Percentiles rank a stretch among this genome's conserved stretches.
phyloP scores from a whole-genome alignment of 2,888 invertebrate species.

The Pyrrhia umbra region DNA sequence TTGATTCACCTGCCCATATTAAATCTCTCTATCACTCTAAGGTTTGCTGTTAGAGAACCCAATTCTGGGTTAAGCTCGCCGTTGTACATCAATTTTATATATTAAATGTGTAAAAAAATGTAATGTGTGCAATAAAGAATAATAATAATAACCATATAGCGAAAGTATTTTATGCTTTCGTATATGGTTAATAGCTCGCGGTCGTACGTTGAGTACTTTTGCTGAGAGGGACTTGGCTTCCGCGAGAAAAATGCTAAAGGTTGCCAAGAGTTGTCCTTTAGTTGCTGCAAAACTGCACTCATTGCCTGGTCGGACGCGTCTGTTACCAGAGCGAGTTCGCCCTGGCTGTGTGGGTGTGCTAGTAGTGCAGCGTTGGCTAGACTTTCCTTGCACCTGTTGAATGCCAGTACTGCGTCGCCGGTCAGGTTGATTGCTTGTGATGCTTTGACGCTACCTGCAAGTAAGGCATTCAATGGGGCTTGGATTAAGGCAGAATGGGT shows the following conservation, averaged over 20 bases:
- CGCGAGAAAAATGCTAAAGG: neutral
- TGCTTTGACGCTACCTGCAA: neutral
- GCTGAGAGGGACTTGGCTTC: neutral
- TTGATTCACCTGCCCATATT: no score
- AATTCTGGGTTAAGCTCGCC: no score
- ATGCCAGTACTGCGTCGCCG: neutral
- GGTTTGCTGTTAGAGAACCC: no score
- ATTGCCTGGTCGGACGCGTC: slow-evolving; percentile 10
- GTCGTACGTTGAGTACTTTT: slow-evolving; percentile 5
- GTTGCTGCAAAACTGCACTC: slow-evolving; percentile 3
- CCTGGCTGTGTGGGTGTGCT: slow-evolving; percentile 5
- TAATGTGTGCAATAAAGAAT: no score
- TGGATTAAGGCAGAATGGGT: neutral
- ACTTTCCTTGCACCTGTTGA: slow-evolving; percentile 7
- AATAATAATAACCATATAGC: slow-evolving; percentile 8
- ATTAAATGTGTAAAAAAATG: no score
- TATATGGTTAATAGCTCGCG: slow-evolving; percentile 26
- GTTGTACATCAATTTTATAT: no score
- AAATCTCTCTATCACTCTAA: no score
- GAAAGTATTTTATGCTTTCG: slow-evolving; percentile 16
- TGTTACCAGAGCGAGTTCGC: no score
- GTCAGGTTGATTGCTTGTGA: neutral
- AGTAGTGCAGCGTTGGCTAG: slow-evolving; percentile 1
- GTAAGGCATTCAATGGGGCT: neutral
- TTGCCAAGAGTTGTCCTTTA: neutral